Evolutionary conservation across 2,797 vertebrate species (phyloP).

Genomic region (Alauda arvensis): DNA sequence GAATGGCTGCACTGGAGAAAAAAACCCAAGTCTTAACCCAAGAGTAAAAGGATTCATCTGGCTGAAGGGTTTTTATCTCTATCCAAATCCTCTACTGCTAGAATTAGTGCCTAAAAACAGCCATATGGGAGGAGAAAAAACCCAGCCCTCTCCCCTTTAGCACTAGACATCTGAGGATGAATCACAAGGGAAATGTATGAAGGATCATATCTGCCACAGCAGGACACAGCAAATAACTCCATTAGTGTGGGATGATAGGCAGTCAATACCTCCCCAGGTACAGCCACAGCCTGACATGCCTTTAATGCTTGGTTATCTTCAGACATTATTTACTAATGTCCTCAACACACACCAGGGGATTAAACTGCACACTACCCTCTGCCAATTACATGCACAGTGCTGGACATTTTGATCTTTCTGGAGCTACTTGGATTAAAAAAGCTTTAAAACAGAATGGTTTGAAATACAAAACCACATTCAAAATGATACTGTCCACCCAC

Average conservation of each 20-base stretch:
- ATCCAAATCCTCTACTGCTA: constrained; percentile 24
- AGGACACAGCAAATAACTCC: constrained; percentile 1
- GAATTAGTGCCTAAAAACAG: constrained; percentile 8
- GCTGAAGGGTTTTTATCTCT: background rate
- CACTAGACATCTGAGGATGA: constrained; percentile 30
- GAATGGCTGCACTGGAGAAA: background rate
- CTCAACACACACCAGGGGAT: background rate
- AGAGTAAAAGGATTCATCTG: background rate
- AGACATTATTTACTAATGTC: constrained; percentile 9
- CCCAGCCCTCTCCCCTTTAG: background rate
- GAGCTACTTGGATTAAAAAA: background rate
- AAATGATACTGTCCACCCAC: constrained; percentile 7
- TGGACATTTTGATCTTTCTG: background rate
- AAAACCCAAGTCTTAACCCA: background rate
- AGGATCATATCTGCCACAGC: constrained; percentile 31
- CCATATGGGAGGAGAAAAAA: background rate
- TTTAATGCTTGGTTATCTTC: background rate
- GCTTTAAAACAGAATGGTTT: constrained; percentile 4
- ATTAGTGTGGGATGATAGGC: background rate
- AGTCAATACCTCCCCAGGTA: constrained; percentile 13
- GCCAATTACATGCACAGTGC: background rate
- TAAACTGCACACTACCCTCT: background rate
- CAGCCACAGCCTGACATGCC: background rate
- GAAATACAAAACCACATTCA: constrained; percentile 6
- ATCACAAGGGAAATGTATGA: constrained; percentile 25